Evolutionary conservation across 2,797 vertebrate species (phyloP).

Genomic region (Chaunax sp.): DNA sequence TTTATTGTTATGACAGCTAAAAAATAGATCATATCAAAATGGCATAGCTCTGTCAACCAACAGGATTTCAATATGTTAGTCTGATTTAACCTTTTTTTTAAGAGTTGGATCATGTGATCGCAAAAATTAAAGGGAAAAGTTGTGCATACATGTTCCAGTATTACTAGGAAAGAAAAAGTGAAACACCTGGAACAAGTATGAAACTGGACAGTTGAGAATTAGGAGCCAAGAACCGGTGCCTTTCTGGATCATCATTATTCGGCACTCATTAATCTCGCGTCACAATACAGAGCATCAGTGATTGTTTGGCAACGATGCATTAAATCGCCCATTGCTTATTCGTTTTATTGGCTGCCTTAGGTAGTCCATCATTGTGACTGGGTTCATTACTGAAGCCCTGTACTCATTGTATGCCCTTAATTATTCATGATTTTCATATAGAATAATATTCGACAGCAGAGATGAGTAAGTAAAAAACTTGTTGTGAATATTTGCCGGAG

Average conservation of each 20-base stretch:
- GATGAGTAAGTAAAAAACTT: constrained; percentile 34
- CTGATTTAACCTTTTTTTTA: not conserved
- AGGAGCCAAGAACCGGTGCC: not conserved
- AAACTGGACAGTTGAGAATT: not conserved
- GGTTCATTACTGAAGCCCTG: constrained; percentile 44
- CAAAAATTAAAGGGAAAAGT: not conserved
- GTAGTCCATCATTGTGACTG: constrained; percentile 60
- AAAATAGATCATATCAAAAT: too few relatives aligned
- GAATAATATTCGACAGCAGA: constrained; percentile 20
- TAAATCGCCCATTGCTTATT: constrained; percentile 33
- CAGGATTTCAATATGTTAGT: not conserved
- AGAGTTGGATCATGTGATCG: not conserved
- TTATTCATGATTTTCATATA: constrained; percentile 54
- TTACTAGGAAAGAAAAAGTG: not conserved
- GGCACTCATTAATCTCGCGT: constrained; percentile 33
- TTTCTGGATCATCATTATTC: not conserved
- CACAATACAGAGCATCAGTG: constrained; percentile 5
- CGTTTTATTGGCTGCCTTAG: constrained; percentile 35
- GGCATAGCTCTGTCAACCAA: not conserved
- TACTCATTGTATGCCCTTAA: constrained; percentile 39
- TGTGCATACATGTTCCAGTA: not conserved
- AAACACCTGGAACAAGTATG: not conserved
- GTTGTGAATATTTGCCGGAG: too few relatives aligned
- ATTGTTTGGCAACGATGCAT: constrained; percentile 29
- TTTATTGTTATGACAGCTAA: too few relatives aligned